Percentiles rank a stretch among this genome's conserved stretches.
These are phyloP conservation scores for Drosophila prolongata DNA, from an alignment of 2,888 invertebrate species.

Conservation along the genomic window DNA sequence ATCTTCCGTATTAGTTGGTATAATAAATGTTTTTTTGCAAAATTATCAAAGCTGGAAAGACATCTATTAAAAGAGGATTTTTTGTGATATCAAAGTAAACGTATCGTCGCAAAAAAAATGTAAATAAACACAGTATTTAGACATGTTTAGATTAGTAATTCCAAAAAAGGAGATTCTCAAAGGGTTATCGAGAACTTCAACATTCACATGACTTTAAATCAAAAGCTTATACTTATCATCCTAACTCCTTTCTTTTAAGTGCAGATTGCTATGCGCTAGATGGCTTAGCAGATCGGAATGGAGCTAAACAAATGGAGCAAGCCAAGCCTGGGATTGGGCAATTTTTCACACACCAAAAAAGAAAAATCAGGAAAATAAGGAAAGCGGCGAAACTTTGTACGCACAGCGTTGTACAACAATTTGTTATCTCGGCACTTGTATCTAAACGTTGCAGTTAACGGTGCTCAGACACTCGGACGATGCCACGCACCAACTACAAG, in stretches of 20 bases:
- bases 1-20: too few species aligned
- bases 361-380: constrained; percentile 40
- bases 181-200: too few species aligned
- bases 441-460: constrained; percentile 79
- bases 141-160: too few species aligned
- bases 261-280: neutral
- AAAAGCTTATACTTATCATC: neutral
- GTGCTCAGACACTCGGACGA: constrained; percentile 52
- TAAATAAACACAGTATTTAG: too few species aligned
- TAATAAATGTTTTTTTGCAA: too few species aligned
- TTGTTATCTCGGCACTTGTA: constrained; percentile 77
- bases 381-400: constrained; percentile 34
- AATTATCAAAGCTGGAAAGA: too few species aligned
- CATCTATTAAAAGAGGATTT: too few species aligned
- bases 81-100: too few species aligned
- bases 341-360: constrained; percentile 60
- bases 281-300: neutral
- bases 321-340: constrained; percentile 57
- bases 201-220: neutral
- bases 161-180: too few species aligned
- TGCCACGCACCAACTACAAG: constrained; percentile 61
- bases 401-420: constrained; percentile 46
- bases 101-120: too few species aligned
- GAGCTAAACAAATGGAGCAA: constrained; percentile 16
- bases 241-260: neutral